A percentile compares a stretch with the other conserved stretches of the same genome.
phyloP scores from a whole-genome alignment of 2,113 vertebrate species.

The Hepsetus odoe region DNA sequence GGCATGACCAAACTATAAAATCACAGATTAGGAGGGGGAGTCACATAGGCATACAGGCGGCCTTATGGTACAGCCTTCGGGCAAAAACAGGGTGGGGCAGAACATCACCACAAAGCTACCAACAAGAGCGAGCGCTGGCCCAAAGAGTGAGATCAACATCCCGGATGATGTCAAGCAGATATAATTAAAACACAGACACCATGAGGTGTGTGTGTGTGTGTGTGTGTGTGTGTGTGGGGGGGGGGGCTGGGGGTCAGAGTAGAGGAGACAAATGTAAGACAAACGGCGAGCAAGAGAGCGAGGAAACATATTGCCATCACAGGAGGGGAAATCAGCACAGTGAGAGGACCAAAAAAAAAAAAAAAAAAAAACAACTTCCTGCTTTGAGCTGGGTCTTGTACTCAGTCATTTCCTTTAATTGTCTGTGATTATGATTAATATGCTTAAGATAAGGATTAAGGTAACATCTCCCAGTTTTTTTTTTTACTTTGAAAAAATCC shows the following conservation, averaged over 20 bases:
- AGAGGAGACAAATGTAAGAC: not conserved
- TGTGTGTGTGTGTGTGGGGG: too few species aligned
- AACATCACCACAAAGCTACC: not conserved
- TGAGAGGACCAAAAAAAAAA: too few species aligned
- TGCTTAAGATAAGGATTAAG: not conserved
- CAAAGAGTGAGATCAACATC: not conserved
- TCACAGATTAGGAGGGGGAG: not conserved
- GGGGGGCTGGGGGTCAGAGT: not conserved
- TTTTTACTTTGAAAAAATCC: slow-evolving; percentile 62
- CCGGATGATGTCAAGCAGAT: slow-evolving; percentile 22
- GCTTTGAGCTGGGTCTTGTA: slow-evolving; percentile 48
- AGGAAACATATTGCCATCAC: slow-evolving; percentile 11
- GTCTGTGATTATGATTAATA: slow-evolving; percentile 50
- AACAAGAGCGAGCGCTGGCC: slow-evolving; percentile 4
- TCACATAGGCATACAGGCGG: not conserved
- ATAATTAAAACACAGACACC: slow-evolving; percentile 14
- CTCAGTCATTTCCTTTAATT: slow-evolving; percentile 68
- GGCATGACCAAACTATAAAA: slow-evolving; percentile 18
- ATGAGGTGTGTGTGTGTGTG: not conserved
- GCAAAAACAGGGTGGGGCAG: not conserved
- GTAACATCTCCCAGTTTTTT: not conserved
- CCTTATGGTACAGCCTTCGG: not conserved
- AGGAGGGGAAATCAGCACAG: slow-evolving; percentile 1
- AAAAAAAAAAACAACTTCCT: too few species aligned
- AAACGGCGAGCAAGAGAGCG: not conserved